Conservation (phyloP, 2,888 invertebrate genomes). For the Deilephila porcellus region DNA sequence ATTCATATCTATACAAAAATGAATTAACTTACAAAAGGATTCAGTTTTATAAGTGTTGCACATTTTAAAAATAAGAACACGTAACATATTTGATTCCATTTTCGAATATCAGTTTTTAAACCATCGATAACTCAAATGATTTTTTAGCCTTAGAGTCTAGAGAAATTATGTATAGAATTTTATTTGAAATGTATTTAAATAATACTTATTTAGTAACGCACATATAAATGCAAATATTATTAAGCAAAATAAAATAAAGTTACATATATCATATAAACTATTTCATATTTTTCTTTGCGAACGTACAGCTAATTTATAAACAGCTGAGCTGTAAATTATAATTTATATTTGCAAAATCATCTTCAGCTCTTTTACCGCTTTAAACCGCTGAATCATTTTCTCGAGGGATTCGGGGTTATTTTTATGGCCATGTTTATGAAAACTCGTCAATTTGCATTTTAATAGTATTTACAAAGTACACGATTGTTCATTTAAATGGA, state of each 20-base stretch:
- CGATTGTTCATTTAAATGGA: neutral
- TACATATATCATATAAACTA: neutral
- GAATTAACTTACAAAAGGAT: neutral
- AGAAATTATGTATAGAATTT: too few relatives aligned
- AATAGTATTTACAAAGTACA: slow-evolving; percentile 3
- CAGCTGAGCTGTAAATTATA: neutral
- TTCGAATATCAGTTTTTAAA: too few relatives aligned
- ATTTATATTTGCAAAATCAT: slow-evolving; percentile 2
- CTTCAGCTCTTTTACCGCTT: neutral
- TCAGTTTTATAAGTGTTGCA: neutral
- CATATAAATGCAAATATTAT: neutral
- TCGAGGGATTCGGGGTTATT: slow-evolving; percentile 4
- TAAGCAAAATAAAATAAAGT: neutral
- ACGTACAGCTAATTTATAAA: neutral
- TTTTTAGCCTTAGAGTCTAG: too few relatives aligned
- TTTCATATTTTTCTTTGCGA: neutral
- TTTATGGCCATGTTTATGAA: neutral
- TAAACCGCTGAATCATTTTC: slow-evolving; percentile 3
- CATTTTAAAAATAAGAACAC: too few relatives aligned
- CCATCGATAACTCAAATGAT: too few relatives aligned
- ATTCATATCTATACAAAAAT: neutral
- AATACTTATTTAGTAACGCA: neutral
- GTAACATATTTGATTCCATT: too few relatives aligned
- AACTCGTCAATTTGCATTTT: slow-evolving; percentile 6
- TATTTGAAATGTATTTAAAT: too few relatives aligned